A percentile compares a stretch with the other conserved stretches of the same genome.
phyloP scores from a whole-genome alignment of 1,140 invertebrate genomes.

The Whitmania pigra region DNA sequence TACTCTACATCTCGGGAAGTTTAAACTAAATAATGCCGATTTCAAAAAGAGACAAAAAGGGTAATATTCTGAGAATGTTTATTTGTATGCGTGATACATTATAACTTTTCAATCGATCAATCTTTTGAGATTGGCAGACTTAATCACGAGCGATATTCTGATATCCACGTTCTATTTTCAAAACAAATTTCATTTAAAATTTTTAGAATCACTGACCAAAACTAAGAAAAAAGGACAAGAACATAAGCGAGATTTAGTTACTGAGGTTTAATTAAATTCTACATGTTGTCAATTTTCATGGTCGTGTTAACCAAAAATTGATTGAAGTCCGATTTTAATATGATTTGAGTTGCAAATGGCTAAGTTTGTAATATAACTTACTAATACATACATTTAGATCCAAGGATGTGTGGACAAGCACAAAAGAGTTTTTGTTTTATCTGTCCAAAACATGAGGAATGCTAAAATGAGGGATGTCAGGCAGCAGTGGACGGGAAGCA shows the following conservation, averaged over 20 bases:
- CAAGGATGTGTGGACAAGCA: slow-evolving; percentile 66
- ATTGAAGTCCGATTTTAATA: too few relatives aligned
- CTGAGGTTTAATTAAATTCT: neutral
- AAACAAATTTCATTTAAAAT: neutral
- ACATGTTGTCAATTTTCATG: too few relatives aligned
- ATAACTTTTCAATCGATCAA: too few relatives aligned
- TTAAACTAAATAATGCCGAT: neutral
- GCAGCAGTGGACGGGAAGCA: slow-evolving; percentile 67
- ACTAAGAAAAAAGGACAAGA: slow-evolving; percentile 7
- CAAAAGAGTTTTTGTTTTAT: slow-evolving; percentile 74
- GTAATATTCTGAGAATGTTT: neutral
- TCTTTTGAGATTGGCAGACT: too few relatives aligned
- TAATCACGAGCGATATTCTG: too few relatives aligned
- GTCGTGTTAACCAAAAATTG: too few relatives aligned
- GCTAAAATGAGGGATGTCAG: slow-evolving; percentile 73
- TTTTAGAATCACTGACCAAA: slow-evolving; percentile 12
- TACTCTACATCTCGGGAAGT: too few relatives aligned
- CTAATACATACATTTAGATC: slow-evolving; percentile 52
- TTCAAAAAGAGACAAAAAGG: slow-evolving; percentile 2
- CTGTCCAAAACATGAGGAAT: slow-evolving; percentile 82
- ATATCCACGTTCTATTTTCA: neutral
- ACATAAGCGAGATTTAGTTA: neutral
- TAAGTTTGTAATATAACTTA: too few relatives aligned
- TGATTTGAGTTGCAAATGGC: too few relatives aligned
- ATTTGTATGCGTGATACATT: neutral